A percentile compares a stretch with the other conserved stretches of the same genome.
Conservation (phyloP, 37 sponge, comb jelly and placozoan genomes). For the Amphimedon queenslandica region DNA sequence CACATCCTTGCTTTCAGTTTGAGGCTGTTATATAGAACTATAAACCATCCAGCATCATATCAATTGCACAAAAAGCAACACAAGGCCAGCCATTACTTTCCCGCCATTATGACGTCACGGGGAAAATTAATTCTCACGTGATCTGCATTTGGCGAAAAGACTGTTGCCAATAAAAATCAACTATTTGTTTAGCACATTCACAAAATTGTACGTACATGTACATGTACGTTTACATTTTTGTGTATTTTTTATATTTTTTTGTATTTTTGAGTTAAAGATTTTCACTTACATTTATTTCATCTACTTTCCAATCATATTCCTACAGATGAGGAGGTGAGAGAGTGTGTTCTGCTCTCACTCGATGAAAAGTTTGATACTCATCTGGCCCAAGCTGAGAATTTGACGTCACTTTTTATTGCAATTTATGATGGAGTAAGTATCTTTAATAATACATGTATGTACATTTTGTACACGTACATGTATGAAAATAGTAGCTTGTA, state of each 20-base stretch:
- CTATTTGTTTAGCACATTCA: no score
- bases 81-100: no score
- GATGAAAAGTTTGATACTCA: constrained; percentile 79
- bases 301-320: not conserved
- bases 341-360: constrained; percentile 72
- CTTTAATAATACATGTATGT: not conserved
- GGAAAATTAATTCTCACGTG: no score
- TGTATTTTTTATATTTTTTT: constrained; percentile 8
- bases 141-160: no score
- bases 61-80: no score
- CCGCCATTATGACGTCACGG: no score
- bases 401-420: constrained; percentile 81
- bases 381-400: constrained; percentile 85
- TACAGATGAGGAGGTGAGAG: constrained; percentile 72
- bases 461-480: not conserved
- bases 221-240: not conserved
- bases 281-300: not conserved
- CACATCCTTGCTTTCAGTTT: no score
- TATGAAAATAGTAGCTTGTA: no score
- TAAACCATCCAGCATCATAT: no score
- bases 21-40: no score
- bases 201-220: not conserved
- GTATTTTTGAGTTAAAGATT: not conserved
- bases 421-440: constrained; percentile 80
- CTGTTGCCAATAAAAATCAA: no score